Evolutionary conservation across 2,797 vertebrate genomes (phyloP).

Genomic region (Leptoclinus maculatus): DNA sequence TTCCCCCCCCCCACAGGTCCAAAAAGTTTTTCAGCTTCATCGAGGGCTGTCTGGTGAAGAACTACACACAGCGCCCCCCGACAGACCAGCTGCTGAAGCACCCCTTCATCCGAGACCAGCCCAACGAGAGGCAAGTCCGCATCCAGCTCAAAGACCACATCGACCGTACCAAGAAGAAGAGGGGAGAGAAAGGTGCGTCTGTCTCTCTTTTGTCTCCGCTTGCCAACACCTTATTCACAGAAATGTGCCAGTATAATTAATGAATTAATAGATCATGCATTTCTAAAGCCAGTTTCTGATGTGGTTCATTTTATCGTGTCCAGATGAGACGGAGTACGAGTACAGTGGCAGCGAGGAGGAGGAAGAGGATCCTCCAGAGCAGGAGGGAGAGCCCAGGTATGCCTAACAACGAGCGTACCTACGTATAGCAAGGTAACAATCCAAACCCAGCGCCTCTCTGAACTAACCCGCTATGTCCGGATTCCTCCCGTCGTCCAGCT

Average conservation of each 20-base stretch:
- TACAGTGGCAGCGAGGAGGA: constrained; percentile 95
- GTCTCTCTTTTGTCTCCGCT: not conserved
- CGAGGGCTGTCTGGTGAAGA: constrained; percentile 97
- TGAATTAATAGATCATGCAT: not conserved
- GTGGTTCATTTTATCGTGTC: not conserved
- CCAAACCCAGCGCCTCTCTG: not conserved
- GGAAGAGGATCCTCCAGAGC: constrained; percentile 88
- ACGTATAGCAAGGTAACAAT: not conserved
- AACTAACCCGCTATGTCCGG: not conserved
- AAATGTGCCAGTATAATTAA: not conserved
- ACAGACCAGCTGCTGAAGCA: constrained; percentile 97
- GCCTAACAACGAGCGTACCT: not conserved
- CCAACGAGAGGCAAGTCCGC: constrained; percentile 97
- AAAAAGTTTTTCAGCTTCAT: constrained; percentile 99
- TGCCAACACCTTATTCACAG: not conserved
- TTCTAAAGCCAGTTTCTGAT: not conserved
- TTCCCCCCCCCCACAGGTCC: constrained; percentile 84
- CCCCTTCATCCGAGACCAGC: constrained; percentile 98
- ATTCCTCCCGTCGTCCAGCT: constrained; percentile 77
- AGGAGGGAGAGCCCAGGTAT: constrained; percentile 92
- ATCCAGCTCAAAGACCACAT: constrained; percentile 99
- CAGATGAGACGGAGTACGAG: constrained; percentile 93
- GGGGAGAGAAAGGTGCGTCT: constrained; percentile 93
- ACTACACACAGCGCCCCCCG: constrained; percentile 95
- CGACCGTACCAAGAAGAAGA: constrained; percentile 98